These are phyloP conservation scores for Philereme vetulata DNA, from an alignment of 2,888 invertebrate genomes.

Conservation along the genomic window DNA sequence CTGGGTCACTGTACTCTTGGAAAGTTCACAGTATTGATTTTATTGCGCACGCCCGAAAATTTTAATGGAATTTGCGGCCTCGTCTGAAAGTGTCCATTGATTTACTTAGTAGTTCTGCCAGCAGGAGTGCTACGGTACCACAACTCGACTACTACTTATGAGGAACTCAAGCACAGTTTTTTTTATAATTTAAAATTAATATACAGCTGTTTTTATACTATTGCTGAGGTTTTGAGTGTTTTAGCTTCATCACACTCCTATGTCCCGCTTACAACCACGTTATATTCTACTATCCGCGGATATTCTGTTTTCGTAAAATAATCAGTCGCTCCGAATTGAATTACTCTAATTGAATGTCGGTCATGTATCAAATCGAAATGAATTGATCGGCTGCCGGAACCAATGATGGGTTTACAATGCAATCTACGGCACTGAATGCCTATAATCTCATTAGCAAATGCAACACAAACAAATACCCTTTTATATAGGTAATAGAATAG, in stretches of 20 bases:
- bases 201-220: too few relatives aligned
- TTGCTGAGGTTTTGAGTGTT: too few relatives aligned
- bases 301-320: constrained; percentile 9
- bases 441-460: constrained; percentile 20
- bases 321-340: constrained; percentile 18
- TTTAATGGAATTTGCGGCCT: constrained; percentile 66
- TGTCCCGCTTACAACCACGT: too few relatives aligned
- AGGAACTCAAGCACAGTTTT: too few relatives aligned
- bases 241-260: too few relatives aligned
- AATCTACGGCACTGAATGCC: constrained; percentile 14
- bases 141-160: too few relatives aligned
- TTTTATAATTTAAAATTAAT: background rate
- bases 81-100: constrained; percentile 52
- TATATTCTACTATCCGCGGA: too few relatives aligned
- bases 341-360: constrained; percentile 31
- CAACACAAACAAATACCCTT: background rate
- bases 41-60: constrained; percentile 82
- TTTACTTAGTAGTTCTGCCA: constrained; percentile 48
- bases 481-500: background rate
- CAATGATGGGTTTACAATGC: constrained; percentile 27
- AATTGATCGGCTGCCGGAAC: constrained; percentile 18
- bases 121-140: background rate
- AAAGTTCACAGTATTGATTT: constrained; percentile 83
- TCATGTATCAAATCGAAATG: constrained; percentile 27
- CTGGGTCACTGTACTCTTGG: constrained; percentile 79